Evolutionary conservation across 2,113 vertebrate species (phyloP), one percentile per base, ranked within the genome.

Genomic region (Urocitellus parryii): DNA sequence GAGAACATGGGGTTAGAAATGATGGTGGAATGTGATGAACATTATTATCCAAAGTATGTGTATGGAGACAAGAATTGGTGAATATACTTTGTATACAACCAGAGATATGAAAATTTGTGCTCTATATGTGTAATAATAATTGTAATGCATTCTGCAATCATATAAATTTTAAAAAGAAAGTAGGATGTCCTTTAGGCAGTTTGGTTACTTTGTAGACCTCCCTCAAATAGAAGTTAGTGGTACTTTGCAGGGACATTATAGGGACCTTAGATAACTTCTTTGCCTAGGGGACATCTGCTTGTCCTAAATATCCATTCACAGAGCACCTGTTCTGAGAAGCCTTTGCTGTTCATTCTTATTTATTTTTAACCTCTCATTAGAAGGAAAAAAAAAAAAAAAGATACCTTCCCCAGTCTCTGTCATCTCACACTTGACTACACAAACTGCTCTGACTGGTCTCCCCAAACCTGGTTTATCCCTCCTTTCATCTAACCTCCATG

Each of bases 151-250:
- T 45, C 45, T 1, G 8, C 45, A 45, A 45, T 45, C 45, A 45
- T 9, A 45, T 45, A 45, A 45, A 45, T 8, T 45, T 9, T 9
- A 45, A 45, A 45, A 45, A 45, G 45, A 98, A 99, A 99, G 99
- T 99, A 98, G 95, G 34, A 18, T 67, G 32, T 17, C 32, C 76
- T 65, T 9, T 16, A 9, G 11, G 42, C 13, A 9, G 29, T 34
- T 39, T 45, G 37, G 42, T 25, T 24, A 18, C 42, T 24, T 12
- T 7, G 14, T 32, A 32, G 70, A 34, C 24, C 45, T 80, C 76
- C 29, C 3, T 80, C 25, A 63, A 14, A 4, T 17, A 29, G 4
- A 2, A 1, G 2, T 0, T 13, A 22, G 17, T 56, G 18, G 12
- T 68, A 7, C 48, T 88, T 24, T 87, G 56, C 3, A 37, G 51